These are phyloP conservation scores for Labeo catla DNA, from an alignment of 2,113 vertebrate genomes.

Conservation along the genomic window DNA sequence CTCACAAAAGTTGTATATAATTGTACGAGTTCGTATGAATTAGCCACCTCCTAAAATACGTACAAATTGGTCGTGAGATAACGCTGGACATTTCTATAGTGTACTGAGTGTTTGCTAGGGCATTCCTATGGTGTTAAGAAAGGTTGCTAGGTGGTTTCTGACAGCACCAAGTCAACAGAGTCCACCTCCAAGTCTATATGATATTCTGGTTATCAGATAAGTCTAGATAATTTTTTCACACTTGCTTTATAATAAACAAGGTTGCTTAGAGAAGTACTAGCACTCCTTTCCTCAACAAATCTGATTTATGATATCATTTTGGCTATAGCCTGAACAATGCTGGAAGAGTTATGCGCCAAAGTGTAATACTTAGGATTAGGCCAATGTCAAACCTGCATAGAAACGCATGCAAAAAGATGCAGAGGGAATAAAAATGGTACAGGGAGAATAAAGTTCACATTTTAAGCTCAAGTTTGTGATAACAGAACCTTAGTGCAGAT, in stretches of 20 bases:
- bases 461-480: neutral
- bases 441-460: neutral
- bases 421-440: neutral
- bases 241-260: neutral
- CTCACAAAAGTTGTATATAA: too few species aligned
- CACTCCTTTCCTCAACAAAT: neutral
- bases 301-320: neutral
- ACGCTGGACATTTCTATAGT: too few species aligned
- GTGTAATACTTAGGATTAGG: neutral
- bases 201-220: neutral
- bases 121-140: neutral
- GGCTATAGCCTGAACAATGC: constrained; percentile 5
- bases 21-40: neutral
- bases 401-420: neutral
- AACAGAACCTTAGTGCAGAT: neutral
- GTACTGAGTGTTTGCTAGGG: too few species aligned
- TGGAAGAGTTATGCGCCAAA: neutral
- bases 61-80: too few species aligned
- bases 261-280: neutral
- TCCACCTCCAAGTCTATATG: neutral
- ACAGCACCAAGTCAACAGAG: neutral
- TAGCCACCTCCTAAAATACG: too few species aligned
- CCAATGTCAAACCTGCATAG: neutral
- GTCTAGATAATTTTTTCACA: neutral
- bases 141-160: neutral